phyloP scores from a whole-genome alignment of 1,140 invertebrate species.

The Agrypnia vestita region DNA sequence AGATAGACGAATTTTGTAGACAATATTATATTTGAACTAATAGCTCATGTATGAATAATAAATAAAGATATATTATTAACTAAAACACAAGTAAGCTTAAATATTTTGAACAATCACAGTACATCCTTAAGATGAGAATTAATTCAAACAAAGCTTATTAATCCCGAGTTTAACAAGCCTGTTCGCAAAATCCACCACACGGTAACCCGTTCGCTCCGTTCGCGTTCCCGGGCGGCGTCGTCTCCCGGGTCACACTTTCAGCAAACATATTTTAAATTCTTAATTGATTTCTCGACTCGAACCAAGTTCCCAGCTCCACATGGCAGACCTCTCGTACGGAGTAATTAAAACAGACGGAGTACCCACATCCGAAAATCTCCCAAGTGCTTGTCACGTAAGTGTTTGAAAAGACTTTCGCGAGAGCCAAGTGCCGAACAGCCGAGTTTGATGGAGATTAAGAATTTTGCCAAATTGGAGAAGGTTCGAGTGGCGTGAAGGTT shows the following conservation, averaged over 20 bases:
- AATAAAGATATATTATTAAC: no score
- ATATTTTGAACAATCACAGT: no score
- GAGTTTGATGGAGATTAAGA: conserved; percentile 28
- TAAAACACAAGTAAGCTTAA: no score
- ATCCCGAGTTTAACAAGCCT: no score
- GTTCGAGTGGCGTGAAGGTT: background rate
- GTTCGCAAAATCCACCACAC: no score
- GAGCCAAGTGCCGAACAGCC: background rate
- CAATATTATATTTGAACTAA: no score
- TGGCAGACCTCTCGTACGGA: background rate
- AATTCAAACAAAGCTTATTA: no score
- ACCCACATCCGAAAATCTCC: conserved; percentile 26
- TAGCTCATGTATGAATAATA: no score
- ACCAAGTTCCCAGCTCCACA: conserved; percentile 18
- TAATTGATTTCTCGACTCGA: conserved; percentile 53
- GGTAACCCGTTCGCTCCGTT: no score
- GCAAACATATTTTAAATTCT: conserved; percentile 59
- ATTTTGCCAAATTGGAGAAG: conserved; percentile 24
- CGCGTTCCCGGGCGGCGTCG: conserved; percentile 2
- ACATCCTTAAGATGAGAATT: no score
- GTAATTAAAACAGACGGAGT: conserved; percentile 38
- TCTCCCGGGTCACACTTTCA: conserved; percentile 44
- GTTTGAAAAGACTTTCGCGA: background rate
- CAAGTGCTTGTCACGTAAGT: conserved; percentile 27
- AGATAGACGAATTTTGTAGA: no score